Base-by-base conservation (phyloP, 2,797 vertebrate genomes). In the Ataeniobius toweri region DNA sequence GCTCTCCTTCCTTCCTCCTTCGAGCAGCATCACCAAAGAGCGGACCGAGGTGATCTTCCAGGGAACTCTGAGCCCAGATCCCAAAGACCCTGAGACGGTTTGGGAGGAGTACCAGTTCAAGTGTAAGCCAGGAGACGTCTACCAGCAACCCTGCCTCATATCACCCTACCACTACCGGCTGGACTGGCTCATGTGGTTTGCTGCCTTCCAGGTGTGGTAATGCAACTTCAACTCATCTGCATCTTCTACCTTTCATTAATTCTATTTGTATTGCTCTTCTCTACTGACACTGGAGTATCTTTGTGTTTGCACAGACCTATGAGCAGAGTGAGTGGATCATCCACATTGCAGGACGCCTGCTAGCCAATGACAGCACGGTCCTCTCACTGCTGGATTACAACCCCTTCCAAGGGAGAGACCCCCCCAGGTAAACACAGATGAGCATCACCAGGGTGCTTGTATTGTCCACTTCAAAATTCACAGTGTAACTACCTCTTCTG, bases 131-230 rank as follows among this genome's bases (percentile, higher is more conserved):
- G 98, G 98, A 0, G 95, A 96, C 44, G 0, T 96, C 71, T 86
- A 86, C 78, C 86, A 94, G 50, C 92, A 94, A 3, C 98, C 98
- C 0, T 99, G 98, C 87, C 87, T 98, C 67, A 94, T 98, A 72
- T 96, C 94, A 0, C 98, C 98, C 0, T 99, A 99, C 91, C 98
- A 99, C 93, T 96, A 98, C 90, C 95, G 98, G 61, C 96, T 99
- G 16, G 98, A 99, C 94, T 99, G 98, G 98, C 97, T 99, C 36
- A 98, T 99, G 98, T 99, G 98, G 98, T 98, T 99, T 0, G 97
- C 98, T 0, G 97, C 97, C 46, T 98, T 99, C 89, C 98, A 99
- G 97, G 98, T 98, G 55, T 89, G 81, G 39, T 2, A 0, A 1
- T 53, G 16, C 18, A 53, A 53, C 51, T 22, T 53, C 48, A 50